Conservation (phyloP, 2,888 invertebrate species). For the Dermolepida albohirtum region DNA sequence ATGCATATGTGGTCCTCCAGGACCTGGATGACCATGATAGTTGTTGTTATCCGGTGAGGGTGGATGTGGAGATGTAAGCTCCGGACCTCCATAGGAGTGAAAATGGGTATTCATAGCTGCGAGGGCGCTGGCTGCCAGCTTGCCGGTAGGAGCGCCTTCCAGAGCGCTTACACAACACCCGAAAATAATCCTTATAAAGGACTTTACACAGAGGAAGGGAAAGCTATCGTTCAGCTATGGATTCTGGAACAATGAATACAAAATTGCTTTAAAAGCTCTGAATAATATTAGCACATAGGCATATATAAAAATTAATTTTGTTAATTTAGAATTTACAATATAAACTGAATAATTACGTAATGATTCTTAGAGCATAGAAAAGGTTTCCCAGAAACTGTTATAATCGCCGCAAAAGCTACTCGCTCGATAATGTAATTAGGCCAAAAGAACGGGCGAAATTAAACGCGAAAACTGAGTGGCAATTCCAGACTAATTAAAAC, state of each 20-base stretch:
- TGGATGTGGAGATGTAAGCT: constrained; percentile 83
- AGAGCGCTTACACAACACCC: constrained; percentile 48
- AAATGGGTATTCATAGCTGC: constrained; percentile 93
- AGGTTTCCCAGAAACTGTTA: constrained; percentile 46
- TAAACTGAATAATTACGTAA: no score
- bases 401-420: constrained; percentile 48
- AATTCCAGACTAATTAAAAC: constrained; percentile 73
- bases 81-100: constrained; percentile 80
- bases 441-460: constrained; percentile 69
- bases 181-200: constrained; percentile 39
- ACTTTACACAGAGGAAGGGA: constrained; percentile 1
- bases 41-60: constrained; percentile 80
- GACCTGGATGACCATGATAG: constrained; percentile 68
- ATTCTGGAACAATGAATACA: constrained; percentile 21
- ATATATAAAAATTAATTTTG: constrained; percentile 5
- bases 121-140: constrained; percentile 87
- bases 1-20: constrained; percentile 66
- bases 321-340: no score
- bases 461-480: constrained; percentile 73
- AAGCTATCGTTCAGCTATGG: constrained; percentile 1
- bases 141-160: constrained; percentile 69
- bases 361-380: not conserved
- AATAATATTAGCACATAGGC: not conserved
- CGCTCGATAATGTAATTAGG: constrained; percentile 70
- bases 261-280: not conserved